Base-by-base conservation (phyloP, 2,113 vertebrate genomes). In the Albula goreensis region DNA sequence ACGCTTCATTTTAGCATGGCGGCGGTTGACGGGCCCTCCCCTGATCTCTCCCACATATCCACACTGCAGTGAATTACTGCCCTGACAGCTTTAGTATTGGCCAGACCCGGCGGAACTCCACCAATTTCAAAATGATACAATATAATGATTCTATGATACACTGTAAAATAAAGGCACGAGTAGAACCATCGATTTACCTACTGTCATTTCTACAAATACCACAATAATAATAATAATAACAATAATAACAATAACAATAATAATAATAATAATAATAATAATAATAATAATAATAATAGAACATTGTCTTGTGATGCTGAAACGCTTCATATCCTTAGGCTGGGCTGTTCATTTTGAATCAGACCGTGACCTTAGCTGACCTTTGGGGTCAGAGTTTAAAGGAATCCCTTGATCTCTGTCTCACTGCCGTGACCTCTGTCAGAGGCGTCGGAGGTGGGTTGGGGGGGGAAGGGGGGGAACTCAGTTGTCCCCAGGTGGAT, bases 321-420 rank as follows among this genome's bases (percentile, higher is more conserved):
- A 66, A 66, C 22, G 7, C 17, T 19, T 66, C 15, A 66, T 66
- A 22, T 19, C 60, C 60, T 4, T 9, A 66, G 86, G 85, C 88
- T 83, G 90, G 89, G 90, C 87, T 92, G 92, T 92, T 94, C 94
- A 93, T 91, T 87, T 90, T 90, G 82, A 85, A 91, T 84, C 83
- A 87, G 83, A 57, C 83, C 77, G 92, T 82, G 83, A 89, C 85
- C 89, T 89, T 90, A 93, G 89, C 91, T 90, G 92, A 91, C 87
- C 86, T 88, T 53, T 90, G 53, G 91, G 92, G 93, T 93, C 92
- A 96, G 89, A 83, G 90, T 84, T 53, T 89, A 90, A 89, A 90
- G 84, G 87, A 92, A 66, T 22, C 60, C 91, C 90, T 90, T 92
- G 90, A 95, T 93, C 91, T 92, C 2, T 13, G 85, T 83, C 90